These are phyloP conservation scores for Rhea pennata DNA, from an alignment of 2,113 vertebrate genomes.

Conservation along the genomic window DNA sequence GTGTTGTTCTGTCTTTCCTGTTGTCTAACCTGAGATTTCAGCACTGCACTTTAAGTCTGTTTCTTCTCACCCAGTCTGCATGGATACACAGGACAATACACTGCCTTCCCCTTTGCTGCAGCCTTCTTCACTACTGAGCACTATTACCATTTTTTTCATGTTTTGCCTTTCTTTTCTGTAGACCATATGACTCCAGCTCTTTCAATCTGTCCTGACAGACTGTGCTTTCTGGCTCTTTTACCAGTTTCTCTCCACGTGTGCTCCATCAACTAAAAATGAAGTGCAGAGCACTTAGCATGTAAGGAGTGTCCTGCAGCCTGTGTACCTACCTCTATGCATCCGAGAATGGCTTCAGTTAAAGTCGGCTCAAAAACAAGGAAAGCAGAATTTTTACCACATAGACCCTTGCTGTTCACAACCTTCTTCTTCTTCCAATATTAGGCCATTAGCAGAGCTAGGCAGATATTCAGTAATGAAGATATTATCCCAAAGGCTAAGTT, in stretches of 20 bases:
- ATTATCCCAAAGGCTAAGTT: neutral
- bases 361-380: neutral
- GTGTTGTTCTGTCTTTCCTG: neutral
- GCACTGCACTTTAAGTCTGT: neutral
- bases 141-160: neutral
- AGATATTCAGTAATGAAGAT: neutral
- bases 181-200: neutral
- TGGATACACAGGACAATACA: rapidly evolving
- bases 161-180: neutral
- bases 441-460: neutral
- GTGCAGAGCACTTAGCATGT: neutral
- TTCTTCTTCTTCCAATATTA: neutral
- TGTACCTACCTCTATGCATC: neutral
- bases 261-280: neutral
- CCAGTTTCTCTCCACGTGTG: neutral
- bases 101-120: neutral
- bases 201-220: neutral
- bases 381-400: neutral
- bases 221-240: neutral
- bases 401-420: neutral
- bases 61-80: neutral
- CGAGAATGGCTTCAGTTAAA: neutral
- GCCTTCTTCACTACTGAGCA: neutral
- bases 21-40: neutral
- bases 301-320: neutral